These are phyloP conservation scores for Drosophila kuntzei DNA, from an alignment of 2,888 invertebrate species.

Conservation along the genomic window DNA sequence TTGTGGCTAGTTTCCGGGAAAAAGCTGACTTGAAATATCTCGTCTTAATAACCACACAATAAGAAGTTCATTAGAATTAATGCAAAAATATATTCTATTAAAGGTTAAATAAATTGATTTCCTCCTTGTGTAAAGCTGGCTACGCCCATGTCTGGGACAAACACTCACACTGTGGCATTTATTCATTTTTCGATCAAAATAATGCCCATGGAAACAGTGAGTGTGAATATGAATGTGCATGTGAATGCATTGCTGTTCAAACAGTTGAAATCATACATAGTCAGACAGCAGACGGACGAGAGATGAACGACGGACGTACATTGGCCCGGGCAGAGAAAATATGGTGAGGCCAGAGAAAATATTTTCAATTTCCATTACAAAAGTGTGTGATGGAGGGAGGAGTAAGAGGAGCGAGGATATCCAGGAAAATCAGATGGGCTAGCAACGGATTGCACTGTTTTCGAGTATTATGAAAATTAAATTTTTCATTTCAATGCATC, in stretches of 20 bases:
- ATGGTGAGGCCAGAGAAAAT: conserved; percentile 66
- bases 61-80: too few relatives aligned
- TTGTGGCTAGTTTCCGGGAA: too few relatives aligned
- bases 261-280: conserved; percentile 61
- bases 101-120: too few relatives aligned
- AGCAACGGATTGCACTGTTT: conserved; percentile 58
- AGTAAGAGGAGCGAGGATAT: neutral
- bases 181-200: conserved; percentile 73
- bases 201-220: conserved; percentile 54
- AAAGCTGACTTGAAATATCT: too few relatives aligned
- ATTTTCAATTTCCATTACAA: conserved; percentile 80
- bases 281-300: conserved; percentile 25
- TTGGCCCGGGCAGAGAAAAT: conserved; percentile 50
- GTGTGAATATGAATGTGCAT: conserved; percentile 26
- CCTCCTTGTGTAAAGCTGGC: neutral
- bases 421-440: conserved; percentile 34
- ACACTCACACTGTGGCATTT: conserved; percentile 42
- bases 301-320: conserved; percentile 10
- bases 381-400: conserved; percentile 38
- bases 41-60: too few relatives aligned
- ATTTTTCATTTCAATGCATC: conserved; percentile 79
- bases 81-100: too few relatives aligned
- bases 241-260: conserved; percentile 50
- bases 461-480: conserved; percentile 79
- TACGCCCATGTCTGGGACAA: neutral